Evolutionary conservation across 1,140 invertebrate genomes (phyloP).

Genomic region (Lasioglossum albipes): DNA sequence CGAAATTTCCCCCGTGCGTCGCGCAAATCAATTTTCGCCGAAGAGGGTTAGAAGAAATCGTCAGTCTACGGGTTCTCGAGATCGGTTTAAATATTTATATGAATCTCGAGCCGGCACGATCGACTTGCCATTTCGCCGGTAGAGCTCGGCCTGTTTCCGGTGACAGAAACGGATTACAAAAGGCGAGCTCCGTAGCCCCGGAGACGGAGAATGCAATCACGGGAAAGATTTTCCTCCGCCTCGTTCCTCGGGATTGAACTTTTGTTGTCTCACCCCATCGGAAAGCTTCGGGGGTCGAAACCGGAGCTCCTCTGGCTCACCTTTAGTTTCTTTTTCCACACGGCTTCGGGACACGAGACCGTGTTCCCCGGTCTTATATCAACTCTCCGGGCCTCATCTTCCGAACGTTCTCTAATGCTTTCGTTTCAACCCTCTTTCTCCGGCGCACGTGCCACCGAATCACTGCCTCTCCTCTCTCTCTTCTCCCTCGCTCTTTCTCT

Average conservation of each 20-base stretch:
- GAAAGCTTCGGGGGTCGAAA: constrained; percentile 16
- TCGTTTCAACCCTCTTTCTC: constrained; percentile 15
- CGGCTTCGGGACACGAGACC: background rate
- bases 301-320: constrained; percentile 1
- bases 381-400: constrained; percentile 38
- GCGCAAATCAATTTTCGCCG: too few relatives aligned
- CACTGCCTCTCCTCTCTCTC: background rate
- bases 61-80: too few relatives aligned
- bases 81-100: constrained; percentile 37
- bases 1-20: too few relatives aligned
- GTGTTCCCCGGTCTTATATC: constrained; percentile 32
- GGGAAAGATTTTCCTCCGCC: constrained; percentile 71
- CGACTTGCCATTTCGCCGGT: constrained; percentile 17
- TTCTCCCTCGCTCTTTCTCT: too few relatives aligned
- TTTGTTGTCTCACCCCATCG: constrained; percentile 69
- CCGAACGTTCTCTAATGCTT: constrained; percentile 31
- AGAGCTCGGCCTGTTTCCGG: background rate
- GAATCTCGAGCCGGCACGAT: background rate
- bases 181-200: background rate
- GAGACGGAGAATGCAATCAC: constrained; percentile 63
- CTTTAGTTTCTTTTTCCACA: constrained; percentile 26
- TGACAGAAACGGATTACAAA: constrained; percentile 23
- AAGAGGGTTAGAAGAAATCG: too few relatives aligned
- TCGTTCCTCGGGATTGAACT: constrained; percentile 75
- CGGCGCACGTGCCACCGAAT: background rate